Evolutionary conservation across 2,113 vertebrate genomes (phyloP).

Genomic region (Etheostoma spectabile): DNA sequence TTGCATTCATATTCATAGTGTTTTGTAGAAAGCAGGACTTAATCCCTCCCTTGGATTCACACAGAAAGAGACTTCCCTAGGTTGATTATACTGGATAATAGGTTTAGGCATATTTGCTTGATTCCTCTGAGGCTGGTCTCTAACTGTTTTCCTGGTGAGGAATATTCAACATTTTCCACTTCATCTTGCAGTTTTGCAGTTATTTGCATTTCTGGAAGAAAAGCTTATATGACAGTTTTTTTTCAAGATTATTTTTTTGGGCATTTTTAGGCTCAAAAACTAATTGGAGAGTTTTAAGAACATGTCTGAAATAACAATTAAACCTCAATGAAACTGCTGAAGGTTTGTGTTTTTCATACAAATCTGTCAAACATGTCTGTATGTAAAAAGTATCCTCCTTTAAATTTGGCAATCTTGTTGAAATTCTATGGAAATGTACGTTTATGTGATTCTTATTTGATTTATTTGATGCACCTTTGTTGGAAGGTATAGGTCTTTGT

Average conservation of each 20-base stretch:
- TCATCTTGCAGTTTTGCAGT: not conserved
- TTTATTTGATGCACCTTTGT: too few relatives aligned
- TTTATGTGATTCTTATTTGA: too few relatives aligned
- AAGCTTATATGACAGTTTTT: not conserved
- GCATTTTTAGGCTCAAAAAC: too few relatives aligned
- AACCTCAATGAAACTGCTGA: not conserved
- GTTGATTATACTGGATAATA: conserved; percentile 26
- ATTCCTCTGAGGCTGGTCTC: conserved; percentile 21
- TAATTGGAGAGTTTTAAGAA: not conserved
- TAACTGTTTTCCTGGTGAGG: not conserved
- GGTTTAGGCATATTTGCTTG: conserved; percentile 13
- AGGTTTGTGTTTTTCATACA: too few relatives aligned
- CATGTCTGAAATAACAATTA: too few relatives aligned
- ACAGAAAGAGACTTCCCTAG: conserved; percentile 8
- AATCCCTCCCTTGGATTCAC: conserved; percentile 9
- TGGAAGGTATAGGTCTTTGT: too few relatives aligned
- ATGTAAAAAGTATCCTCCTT: too few relatives aligned
- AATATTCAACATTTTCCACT: not conserved
- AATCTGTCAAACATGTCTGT: too few relatives aligned
- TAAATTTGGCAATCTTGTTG: too few relatives aligned
- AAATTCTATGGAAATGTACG: too few relatives aligned
- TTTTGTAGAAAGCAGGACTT: not conserved
- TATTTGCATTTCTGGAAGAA: not conserved
- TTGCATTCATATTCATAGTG: conserved; percentile 14
- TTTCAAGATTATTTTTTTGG: too few relatives aligned